Conservation (phyloP, 1,140 invertebrate genomes). For the Bombus soroeensis region DNA sequence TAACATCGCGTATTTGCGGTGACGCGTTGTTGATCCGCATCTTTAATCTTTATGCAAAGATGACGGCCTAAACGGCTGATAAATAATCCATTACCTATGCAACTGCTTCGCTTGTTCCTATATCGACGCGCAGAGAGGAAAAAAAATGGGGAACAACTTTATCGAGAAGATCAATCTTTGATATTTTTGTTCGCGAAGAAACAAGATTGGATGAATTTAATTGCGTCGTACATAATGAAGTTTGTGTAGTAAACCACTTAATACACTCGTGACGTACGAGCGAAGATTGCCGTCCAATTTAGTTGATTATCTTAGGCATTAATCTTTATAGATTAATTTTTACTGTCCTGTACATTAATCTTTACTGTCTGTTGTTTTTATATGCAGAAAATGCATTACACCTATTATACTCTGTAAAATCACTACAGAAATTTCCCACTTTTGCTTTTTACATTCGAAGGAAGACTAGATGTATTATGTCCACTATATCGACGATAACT, state of each 20-base stretch:
- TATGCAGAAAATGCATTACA: too few species aligned
- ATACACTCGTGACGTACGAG: not conserved
- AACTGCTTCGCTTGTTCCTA: not conserved
- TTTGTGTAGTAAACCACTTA: not conserved
- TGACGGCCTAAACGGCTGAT: not conserved
- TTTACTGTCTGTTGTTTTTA: too few species aligned
- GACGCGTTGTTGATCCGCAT: not conserved
- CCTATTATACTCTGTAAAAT: too few species aligned
- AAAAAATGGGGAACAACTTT: not conserved
- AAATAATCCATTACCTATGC: slow-evolving; percentile 7
- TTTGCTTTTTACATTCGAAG: too few species aligned
- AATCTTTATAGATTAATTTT: not conserved
- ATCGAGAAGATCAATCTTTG: not conserved
- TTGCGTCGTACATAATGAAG: not conserved
- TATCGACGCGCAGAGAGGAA: not conserved
- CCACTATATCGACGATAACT: not conserved
- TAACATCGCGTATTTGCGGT: slow-evolving; percentile 1
- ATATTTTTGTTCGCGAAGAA: not conserved
- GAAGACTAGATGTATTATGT: not conserved
- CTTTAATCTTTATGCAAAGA: slow-evolving; percentile 10
- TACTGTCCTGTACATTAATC: too few species aligned
- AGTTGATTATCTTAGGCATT: not conserved
- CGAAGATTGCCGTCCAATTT: too few species aligned
- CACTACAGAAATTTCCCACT: too few species aligned
- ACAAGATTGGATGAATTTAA: not conserved